A percentile compares a stretch with the other conserved stretches of the same genome.
phyloP scores from a whole-genome alignment of 2,888 invertebrate species.

The Caenorhabditis drosophilae region DNA sequence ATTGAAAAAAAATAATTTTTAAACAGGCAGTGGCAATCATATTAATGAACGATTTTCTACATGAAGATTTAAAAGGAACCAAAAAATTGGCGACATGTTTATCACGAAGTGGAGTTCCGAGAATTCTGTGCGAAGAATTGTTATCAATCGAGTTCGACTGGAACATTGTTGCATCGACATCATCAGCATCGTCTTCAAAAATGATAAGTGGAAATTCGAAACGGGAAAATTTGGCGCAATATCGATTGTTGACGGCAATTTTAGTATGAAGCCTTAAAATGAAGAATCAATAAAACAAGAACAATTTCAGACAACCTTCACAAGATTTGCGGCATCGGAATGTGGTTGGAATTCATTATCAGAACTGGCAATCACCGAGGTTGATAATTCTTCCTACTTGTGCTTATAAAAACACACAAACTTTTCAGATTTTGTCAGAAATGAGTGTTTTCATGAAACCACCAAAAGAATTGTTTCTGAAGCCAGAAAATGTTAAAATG shows the following conservation, averaged over 20 bases:
- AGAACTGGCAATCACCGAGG: constrained; percentile 38
- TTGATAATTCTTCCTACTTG: background rate
- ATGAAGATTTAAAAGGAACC: constrained; percentile 41
- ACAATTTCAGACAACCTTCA: constrained; percentile 30
- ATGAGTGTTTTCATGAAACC: constrained; percentile 33
- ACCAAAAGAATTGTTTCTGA: constrained; percentile 49
- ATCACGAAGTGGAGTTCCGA: constrained; percentile 37
- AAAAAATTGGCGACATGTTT: constrained; percentile 27
- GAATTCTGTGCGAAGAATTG: constrained; percentile 38
- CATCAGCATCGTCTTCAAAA: no score
- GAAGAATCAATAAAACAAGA: background rate
- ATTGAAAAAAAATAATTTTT: no score
- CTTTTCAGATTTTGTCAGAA: constrained; percentile 32
- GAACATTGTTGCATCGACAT: constrained; percentile 11
- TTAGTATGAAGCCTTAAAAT: constrained; percentile 19
- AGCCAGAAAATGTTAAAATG: constrained; percentile 44
- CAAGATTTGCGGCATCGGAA: constrained; percentile 36
- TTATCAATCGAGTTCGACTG: constrained; percentile 34
- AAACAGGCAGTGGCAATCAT: constrained; percentile 35
- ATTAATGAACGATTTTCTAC: constrained; percentile 35
- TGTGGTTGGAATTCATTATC: constrained; percentile 48
- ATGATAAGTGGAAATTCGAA: constrained; percentile 1
- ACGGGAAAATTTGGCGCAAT: constrained; percentile 18
- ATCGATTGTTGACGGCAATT: constrained; percentile 30
- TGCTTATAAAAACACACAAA: background rate